Evolutionary conservation across 2,797 vertebrate species (phyloP).

Genomic region (Percopsis omiscomaycus): DNA sequence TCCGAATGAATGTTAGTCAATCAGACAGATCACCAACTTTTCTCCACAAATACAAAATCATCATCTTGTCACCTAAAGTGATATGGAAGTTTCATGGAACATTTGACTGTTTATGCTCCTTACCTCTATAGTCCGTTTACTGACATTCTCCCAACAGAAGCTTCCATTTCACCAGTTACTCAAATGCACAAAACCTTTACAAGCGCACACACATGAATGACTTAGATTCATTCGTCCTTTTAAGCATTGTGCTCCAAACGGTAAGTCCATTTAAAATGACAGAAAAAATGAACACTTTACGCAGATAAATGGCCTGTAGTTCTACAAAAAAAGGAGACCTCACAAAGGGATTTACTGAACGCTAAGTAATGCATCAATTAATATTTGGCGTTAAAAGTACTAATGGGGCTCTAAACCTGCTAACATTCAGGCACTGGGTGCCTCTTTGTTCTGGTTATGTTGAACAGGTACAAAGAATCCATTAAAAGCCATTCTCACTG

Average conservation of each 20-base stretch:
- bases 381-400: conserved; percentile 22
- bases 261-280: conserved; percentile 21
- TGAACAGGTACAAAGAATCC: conserved; percentile 3
- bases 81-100: too few relatives aligned
- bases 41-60: too few relatives aligned
- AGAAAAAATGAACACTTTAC: conserved; percentile 8
- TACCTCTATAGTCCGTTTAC: too few relatives aligned
- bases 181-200: conserved; percentile 10
- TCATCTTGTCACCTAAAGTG: too few relatives aligned
- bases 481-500: neutral
- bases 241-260: neutral
- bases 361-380: conserved; percentile 41
- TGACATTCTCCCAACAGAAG: neutral
- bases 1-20: too few relatives aligned
- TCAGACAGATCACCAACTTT: too few relatives aligned
- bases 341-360: conserved; percentile 25
- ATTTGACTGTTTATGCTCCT: too few relatives aligned
- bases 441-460: conserved; percentile 22
- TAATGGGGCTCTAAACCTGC: conserved; percentile 53
- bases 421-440: neutral
- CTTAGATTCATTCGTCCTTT: conserved; percentile 38
- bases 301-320: conserved; percentile 15
- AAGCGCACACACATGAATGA: neutral
- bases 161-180: neutral
- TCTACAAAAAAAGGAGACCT: conserved; percentile 29